These are phyloP conservation scores for Hypotaenidia philippensis DNA, from an alignment of 2,797 vertebrate genomes.

Conservation along the genomic window DNA sequence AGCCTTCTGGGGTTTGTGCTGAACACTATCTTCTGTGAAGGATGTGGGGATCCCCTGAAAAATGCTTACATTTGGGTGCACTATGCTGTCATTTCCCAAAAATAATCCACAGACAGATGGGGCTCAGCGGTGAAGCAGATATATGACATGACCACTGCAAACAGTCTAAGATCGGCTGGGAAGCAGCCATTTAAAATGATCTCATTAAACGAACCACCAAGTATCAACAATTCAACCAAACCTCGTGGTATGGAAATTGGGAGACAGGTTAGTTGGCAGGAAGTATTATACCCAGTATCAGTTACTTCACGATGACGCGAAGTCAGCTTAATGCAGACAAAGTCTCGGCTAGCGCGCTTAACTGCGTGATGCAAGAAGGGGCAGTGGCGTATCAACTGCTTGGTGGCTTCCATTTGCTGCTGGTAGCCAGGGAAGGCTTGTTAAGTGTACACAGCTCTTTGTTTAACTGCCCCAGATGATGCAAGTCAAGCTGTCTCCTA, in stretches of 20 bases:
- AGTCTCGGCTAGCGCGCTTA: not conserved
- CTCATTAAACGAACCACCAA: not conserved
- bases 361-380: not conserved
- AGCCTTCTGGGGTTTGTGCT: not conserved
- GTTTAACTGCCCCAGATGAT: accelerated
- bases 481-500: not conserved
- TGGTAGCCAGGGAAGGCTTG: not conserved
- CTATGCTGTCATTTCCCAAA: not conserved
- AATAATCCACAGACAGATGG: not conserved
- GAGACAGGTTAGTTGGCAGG: not conserved
- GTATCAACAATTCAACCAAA: not conserved
- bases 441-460: not conserved
- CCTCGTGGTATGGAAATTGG: not conserved
- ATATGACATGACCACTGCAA: not conserved
- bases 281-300: accelerated
- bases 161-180: not conserved
- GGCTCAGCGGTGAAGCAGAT: not conserved
- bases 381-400: not conserved
- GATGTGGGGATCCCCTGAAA: not conserved
- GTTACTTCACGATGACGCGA: not conserved
- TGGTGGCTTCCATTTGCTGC: not conserved
- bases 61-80: not conserved
- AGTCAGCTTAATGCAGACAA: not conserved
- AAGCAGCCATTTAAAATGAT: not conserved
- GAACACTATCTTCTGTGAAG: not conserved